phyloP scores from a whole-genome alignment of 2,888 invertebrate species.

The Hermaeophaga mercurialis region DNA sequence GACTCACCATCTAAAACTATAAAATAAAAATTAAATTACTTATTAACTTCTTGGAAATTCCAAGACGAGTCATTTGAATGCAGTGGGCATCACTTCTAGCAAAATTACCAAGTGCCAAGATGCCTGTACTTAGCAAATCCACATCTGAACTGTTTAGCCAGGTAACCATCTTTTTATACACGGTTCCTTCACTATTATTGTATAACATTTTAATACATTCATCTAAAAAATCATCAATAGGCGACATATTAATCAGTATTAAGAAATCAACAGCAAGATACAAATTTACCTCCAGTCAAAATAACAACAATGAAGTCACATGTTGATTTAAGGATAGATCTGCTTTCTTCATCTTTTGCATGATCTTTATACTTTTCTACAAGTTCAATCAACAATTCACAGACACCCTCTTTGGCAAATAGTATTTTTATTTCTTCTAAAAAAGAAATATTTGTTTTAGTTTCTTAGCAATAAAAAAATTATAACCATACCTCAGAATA shows the following conservation, averaged over 20 bases:
- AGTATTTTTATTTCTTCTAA: constrained; percentile 78
- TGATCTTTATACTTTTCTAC: constrained; percentile 71
- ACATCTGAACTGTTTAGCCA: constrained; percentile 79
- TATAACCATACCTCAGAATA: background rate
- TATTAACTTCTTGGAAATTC: constrained; percentile 74
- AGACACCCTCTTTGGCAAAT: constrained; percentile 76
- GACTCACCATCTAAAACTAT: background rate
- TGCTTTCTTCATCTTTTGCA: constrained; percentile 68
- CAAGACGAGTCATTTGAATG: constrained; percentile 78
- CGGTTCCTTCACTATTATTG: constrained; percentile 72
- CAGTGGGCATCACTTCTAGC: constrained; percentile 87
- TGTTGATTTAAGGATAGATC: constrained; percentile 78
- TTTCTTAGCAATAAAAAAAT: constrained; percentile 9
- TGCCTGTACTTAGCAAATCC: constrained; percentile 80
- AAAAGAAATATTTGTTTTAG: constrained; percentile 42
- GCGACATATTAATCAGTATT: too few relatives aligned
- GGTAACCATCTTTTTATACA: constrained; percentile 72
- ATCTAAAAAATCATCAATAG: constrained; percentile 62
- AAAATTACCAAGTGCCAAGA: constrained; percentile 88
- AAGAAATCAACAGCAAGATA: too few relatives aligned
- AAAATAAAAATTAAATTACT: constrained; percentile 53
- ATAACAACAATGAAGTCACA: constrained; percentile 86
- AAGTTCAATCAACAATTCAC: constrained; percentile 75
- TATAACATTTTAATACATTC: constrained; percentile 87
- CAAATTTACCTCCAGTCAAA: constrained; percentile 76